Evolutionary conservation across 2,797 vertebrate species (phyloP).

Genomic region (Phoxinus dragarum): DNA sequence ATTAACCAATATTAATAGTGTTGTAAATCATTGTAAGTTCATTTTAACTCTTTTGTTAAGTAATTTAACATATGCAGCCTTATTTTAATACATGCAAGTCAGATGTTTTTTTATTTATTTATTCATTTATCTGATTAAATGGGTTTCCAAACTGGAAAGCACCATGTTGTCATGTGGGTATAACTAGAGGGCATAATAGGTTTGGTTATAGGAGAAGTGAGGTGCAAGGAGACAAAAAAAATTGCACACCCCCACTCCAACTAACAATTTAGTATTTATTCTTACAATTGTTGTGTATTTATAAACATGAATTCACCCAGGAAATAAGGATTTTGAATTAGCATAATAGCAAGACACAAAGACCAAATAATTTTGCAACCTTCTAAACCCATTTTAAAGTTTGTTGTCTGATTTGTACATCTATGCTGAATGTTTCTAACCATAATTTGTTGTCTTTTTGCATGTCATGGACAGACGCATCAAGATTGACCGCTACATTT

Average conservation of each 20-base stretch:
- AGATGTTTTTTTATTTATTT: not conserved
- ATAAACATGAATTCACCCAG: not conserved
- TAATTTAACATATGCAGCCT: not conserved
- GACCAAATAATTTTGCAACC: not conserved
- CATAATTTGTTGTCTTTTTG: not conserved
- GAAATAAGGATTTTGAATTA: not conserved
- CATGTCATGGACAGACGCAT: not conserved
- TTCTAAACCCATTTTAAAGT: not conserved
- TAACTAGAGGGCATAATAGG: not conserved
- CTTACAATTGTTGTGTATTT: not conserved
- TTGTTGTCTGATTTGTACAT: not conserved
- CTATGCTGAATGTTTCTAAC: not conserved
- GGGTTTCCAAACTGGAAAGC: not conserved
- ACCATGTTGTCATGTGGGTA: not conserved
- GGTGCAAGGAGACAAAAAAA: slow-evolving; percentile 24
- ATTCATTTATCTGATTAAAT: not conserved
- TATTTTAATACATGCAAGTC: not conserved
- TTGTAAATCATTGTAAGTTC: not conserved
- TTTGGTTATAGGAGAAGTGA: slow-evolving; percentile 16
- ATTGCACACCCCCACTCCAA: not conserved
- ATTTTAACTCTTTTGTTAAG: not conserved
- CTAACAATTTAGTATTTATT: not conserved
- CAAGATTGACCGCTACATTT: not conserved
- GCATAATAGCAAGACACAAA: not conserved
- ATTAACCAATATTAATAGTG: not conserved